These are phyloP conservation scores for Trididemnum miniatum DNA, from an alignment of 23 tunicate species.

Conservation along the genomic window DNA sequence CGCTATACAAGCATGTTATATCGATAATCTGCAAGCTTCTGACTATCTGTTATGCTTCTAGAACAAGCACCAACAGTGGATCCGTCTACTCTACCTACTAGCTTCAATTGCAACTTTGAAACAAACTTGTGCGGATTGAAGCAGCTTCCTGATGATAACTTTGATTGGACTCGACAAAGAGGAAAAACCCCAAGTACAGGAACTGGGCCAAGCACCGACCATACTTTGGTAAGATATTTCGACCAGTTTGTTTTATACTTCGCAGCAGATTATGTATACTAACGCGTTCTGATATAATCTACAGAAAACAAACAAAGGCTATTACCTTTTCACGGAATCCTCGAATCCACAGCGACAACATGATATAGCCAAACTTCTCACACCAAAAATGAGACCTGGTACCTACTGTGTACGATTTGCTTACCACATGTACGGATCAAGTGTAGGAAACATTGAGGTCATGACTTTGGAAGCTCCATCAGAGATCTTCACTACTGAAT, in stretches of 20 bases:
- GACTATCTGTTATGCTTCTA: neutral
- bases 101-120: conserved; percentile 69
- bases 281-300: too few relatives aligned
- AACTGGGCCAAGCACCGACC: conserved; percentile 82
- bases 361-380: conserved; percentile 56
- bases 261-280: too few relatives aligned
- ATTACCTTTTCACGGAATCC: conserved; percentile 78
- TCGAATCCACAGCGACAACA: conserved; percentile 64
- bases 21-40: too few relatives aligned
- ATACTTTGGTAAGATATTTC: conserved; percentile 46
- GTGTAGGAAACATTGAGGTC: conserved; percentile 60
- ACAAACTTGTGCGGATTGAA: conserved; percentile 36
- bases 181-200: conserved; percentile 71
- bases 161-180: conserved; percentile 68
- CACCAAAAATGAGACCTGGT: conserved; percentile 62
- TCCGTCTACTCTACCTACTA: neutral
- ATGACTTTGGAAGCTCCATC: neutral
- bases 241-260: too few relatives aligned
- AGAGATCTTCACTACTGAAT: neutral
- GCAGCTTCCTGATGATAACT: conserved; percentile 44
- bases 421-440: conserved; percentile 85
- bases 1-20: neutral
- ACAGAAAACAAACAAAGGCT: conserved; percentile 67
- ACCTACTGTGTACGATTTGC: conserved; percentile 67
- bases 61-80: neutral